Conservation (phyloP, 2,113 vertebrate genomes). For the Ceyx cyanopectus region DNA sequence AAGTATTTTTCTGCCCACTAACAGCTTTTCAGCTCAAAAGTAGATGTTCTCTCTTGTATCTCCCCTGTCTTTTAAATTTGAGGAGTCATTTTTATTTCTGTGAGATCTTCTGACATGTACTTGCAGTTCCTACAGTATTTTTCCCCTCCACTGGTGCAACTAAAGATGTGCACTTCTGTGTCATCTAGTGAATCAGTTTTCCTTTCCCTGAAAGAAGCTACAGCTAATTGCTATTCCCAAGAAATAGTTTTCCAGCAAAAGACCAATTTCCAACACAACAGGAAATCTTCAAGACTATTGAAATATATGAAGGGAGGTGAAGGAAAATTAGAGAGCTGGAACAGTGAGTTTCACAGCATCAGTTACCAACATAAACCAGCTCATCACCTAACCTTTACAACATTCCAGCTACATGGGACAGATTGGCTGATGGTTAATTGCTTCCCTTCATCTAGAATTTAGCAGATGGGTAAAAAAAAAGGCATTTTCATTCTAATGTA, state of each 20-base stretch:
- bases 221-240: neutral
- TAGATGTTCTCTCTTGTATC: slow-evolving; percentile 35
- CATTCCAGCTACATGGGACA: neutral
- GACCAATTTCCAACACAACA: neutral
- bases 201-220: neutral
- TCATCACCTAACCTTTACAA: neutral
- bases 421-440: neutral
- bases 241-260: neutral
- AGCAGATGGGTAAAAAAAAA: neutral
- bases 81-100: slow-evolving; percentile 30
- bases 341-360: neutral
- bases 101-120: slow-evolving; percentile 39
- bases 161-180: slow-evolving; percentile 21
- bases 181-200: neutral
- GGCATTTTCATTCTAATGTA: neutral
- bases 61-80: slow-evolving; percentile 41
- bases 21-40: slow-evolving; percentile 8
- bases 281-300: neutral
- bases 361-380: neutral
- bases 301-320: neutral
- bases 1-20: slow-evolving; percentile 18
- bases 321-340: neutral
- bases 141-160: neutral
- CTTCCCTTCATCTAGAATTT: neutral
- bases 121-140: neutral